Evolutionary conservation across 2,888 invertebrate genomes (phyloP).

Genomic region (Phalera bucephala): DNA sequence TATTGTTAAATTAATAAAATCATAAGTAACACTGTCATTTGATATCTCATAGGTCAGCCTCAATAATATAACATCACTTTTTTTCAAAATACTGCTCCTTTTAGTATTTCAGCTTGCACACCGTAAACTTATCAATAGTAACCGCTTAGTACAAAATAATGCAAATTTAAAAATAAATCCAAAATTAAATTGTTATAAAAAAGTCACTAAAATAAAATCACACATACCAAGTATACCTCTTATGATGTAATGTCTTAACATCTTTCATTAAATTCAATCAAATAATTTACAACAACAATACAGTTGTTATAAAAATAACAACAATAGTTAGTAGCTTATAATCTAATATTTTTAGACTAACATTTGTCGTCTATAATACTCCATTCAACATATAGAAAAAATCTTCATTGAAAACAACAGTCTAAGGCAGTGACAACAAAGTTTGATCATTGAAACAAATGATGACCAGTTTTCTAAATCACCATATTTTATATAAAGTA

Average conservation of each 20-base stretch:
- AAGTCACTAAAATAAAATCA: conserved; percentile 62
- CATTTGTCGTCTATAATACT: conserved; percentile 62
- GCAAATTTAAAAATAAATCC: conserved; percentile 45
- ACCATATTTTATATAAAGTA: conserved; percentile 13
- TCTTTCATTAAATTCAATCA: conserved; percentile 70
- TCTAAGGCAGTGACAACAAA: conserved; percentile 79
- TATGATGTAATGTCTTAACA: conserved; percentile 57
- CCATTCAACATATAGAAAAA: conserved; percentile 62
- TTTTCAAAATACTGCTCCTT: conserved; percentile 62
- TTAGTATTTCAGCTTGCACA: conserved; percentile 49
- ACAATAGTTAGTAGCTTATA: conserved; percentile 64
- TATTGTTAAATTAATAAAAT: conserved; percentile 20
- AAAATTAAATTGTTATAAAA: conserved; percentile 56
- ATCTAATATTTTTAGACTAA: conserved; percentile 54
- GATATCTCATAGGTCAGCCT: conserved; percentile 56
- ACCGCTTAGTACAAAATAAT: conserved; percentile 46
- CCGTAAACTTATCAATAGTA: conserved; percentile 49
- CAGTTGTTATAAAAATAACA: conserved; percentile 71
- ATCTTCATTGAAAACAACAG: conserved; percentile 73
- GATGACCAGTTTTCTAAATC: conserved; percentile 23
- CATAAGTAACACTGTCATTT: conserved; percentile 30
- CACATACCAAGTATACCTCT: conserved; percentile 59
- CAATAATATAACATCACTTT: conserved; percentile 68
- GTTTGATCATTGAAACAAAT: conserved; percentile 50
- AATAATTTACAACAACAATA: conserved; percentile 76